phyloP scores from a whole-genome alignment of 2,888 invertebrate species.

The Cheiracanthium punctorium region DNA sequence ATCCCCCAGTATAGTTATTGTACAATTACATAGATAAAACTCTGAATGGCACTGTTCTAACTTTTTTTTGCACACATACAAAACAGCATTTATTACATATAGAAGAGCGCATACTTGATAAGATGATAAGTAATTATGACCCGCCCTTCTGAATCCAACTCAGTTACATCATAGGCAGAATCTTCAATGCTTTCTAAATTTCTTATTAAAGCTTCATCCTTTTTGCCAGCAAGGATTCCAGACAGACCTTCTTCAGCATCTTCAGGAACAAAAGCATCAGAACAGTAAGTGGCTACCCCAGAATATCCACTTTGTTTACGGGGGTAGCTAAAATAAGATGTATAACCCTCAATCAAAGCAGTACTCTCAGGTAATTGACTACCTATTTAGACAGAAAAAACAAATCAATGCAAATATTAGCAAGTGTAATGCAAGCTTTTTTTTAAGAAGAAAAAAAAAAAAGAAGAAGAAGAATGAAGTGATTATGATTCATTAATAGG shows the following conservation, averaged over 20 bases:
- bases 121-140: conserved; percentile 77
- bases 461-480: too few relatives aligned
- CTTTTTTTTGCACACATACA: too few relatives aligned
- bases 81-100: too few relatives aligned
- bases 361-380: conserved; percentile 77
- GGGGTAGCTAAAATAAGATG: conserved; percentile 78
- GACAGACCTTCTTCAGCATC: conserved; percentile 77
- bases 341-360: conserved; percentile 78
- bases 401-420: too few relatives aligned
- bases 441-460: too few relatives aligned
- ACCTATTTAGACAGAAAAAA: conserved; percentile 74
- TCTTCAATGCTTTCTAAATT: neutral
- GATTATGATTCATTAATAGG: too few relatives aligned
- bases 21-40: too few relatives aligned
- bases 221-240: conserved; percentile 68
- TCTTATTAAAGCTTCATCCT: neutral
- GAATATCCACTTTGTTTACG: conserved; percentile 78
- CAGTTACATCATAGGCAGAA: conserved; percentile 72
- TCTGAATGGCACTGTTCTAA: too few relatives aligned
- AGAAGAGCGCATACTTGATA: conserved; percentile 72
- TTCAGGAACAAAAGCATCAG: conserved; percentile 75
- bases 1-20: too few relatives aligned
- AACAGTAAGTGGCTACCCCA: conserved; percentile 78
- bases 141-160: conserved; percentile 78
- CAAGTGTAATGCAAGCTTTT: too few relatives aligned